A percentile compares a stretch with the other conserved stretches of the same genome.
Evolutionary conservation across 2,113 vertebrate genomes (phyloP).

Genomic region (Gymnogyps californianus): DNA sequence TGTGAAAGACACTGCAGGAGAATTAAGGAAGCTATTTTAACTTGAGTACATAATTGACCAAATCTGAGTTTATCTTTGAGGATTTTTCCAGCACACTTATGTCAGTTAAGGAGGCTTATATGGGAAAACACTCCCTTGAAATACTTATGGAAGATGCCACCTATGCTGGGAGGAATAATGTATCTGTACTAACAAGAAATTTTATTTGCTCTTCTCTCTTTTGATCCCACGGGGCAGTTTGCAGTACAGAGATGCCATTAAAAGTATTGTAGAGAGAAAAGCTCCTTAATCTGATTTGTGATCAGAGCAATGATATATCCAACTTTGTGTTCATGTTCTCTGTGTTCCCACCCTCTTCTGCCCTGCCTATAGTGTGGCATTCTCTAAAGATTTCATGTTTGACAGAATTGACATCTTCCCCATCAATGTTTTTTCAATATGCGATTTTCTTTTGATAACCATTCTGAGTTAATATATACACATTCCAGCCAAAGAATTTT

Average conservation of each 20-base stretch:
- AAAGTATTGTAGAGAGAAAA: neutral
- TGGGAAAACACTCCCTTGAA: neutral
- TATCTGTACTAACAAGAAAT: neutral
- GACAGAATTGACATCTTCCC: neutral
- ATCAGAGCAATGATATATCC: neutral
- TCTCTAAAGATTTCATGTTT: neutral
- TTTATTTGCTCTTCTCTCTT: neutral
- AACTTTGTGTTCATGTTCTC: neutral
- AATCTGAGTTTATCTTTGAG: neutral
- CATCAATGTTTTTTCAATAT: neutral
- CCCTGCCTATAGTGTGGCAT: neutral
- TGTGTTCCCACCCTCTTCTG: too few relatives aligned
- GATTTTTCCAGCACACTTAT: neutral
- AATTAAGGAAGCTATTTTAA: neutral
- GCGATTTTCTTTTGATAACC: neutral
- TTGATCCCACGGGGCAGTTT: neutral
- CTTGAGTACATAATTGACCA: neutral
- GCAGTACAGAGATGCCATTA: neutral
- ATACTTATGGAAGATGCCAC: neutral
- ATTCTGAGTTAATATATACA: neutral
- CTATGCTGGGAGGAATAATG: neutral
- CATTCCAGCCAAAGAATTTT: neutral
- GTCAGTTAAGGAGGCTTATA: neutral
- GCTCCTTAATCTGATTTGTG: neutral
- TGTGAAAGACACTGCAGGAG: neutral